These are phyloP conservation scores for Orientallactaga sibirica DNA, from an alignment of 2,797 vertebrate species.

Conservation along the genomic window DNA sequence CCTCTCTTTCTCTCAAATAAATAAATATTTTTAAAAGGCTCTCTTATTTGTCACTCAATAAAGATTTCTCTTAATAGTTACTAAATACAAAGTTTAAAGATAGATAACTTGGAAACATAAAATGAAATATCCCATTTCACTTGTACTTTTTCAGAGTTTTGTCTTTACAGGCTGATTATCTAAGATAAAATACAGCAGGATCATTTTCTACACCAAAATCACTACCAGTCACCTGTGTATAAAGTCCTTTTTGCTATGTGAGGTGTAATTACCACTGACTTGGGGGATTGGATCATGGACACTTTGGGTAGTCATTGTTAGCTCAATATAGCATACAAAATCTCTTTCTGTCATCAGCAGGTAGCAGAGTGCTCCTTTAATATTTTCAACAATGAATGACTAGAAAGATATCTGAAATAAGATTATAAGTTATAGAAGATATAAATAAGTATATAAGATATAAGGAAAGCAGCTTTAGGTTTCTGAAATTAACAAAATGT, in stretches of 20 bases:
- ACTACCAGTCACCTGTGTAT: background rate
- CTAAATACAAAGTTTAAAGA: background rate
- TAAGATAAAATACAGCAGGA: background rate
- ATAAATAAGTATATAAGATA: background rate
- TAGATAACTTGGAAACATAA: background rate
- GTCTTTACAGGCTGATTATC: background rate
- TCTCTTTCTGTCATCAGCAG: background rate
- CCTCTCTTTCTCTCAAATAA: too few relatives aligned
- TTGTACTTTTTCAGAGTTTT: background rate
- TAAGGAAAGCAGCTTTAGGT: background rate
- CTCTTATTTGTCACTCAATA: background rate
- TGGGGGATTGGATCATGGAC: background rate
- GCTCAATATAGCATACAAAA: background rate
- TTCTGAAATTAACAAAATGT: background rate
- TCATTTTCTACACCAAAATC: background rate
- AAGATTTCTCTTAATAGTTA: slow-evolving; percentile 30
- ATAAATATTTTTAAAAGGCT: background rate
- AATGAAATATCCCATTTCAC: background rate
- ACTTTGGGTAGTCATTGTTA: background rate
- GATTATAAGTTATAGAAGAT: background rate
- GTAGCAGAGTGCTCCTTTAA: background rate
- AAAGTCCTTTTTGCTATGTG: background rate
- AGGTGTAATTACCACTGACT: background rate
- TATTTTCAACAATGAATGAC: slow-evolving; percentile 39
- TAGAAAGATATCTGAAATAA: background rate